Conservation (phyloP, 2,888 invertebrate species). For the Gymnosoma rotundatum region DNA sequence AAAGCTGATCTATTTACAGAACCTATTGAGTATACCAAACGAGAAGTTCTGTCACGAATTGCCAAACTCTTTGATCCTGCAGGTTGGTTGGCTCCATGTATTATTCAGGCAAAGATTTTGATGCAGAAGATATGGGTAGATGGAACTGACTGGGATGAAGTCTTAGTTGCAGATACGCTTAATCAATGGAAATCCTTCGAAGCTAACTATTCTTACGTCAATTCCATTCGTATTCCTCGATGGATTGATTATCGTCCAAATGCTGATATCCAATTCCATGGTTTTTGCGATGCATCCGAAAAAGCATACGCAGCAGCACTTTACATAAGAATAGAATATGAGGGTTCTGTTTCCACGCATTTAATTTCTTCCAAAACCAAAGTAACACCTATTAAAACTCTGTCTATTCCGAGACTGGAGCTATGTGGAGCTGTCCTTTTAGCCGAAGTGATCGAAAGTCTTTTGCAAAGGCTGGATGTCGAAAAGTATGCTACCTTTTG, state of each 20-base stretch:
- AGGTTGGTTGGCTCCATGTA: too few relatives aligned
- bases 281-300: neutral
- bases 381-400: neutral
- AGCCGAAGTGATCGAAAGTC: constrained; percentile 16
- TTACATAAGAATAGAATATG: neutral
- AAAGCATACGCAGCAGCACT: neutral
- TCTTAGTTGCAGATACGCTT: too few relatives aligned
- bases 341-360: too few relatives aligned
- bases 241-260: neutral
- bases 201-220: neutral
- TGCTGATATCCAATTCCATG: neutral
- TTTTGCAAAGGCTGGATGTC: neutral
- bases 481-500: neutral
- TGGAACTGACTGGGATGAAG: too few relatives aligned
- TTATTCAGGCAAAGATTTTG: too few relatives aligned
- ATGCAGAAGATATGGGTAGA: too few relatives aligned
- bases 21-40: neutral
- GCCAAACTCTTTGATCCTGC: neutral
- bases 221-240: neutral
- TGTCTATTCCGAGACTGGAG: constrained; percentile 25
- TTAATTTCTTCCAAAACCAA: too few relatives aligned
- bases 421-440: constrained; percentile 32
- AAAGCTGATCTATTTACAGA: neutral
- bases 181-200: too few relatives aligned
- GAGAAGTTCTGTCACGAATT: constrained; percentile 1